Percentiles rank a stretch among this genome's conserved stretches.
phyloP scores from a whole-genome alignment of 2,888 invertebrate genomes.

The Gandaritis pyraliata region DNA sequence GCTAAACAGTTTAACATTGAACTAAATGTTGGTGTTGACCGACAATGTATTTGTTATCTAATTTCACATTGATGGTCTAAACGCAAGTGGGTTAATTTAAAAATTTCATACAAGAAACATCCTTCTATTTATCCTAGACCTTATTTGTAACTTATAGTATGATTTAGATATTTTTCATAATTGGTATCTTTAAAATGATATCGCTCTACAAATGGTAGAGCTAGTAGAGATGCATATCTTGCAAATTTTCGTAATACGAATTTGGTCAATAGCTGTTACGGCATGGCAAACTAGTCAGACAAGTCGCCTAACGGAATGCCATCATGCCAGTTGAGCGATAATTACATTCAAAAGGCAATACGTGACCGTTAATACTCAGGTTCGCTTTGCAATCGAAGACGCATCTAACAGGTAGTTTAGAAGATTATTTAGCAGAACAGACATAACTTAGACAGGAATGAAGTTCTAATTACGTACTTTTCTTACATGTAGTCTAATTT shows the following conservation, averaged over 20 bases:
- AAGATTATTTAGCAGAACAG: no score
- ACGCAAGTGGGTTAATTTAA: neutral
- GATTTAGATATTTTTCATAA: no score
- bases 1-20: slow-evolving; percentile 24
- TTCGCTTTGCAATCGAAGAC: slow-evolving; percentile 5
- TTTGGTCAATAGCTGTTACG: slow-evolving; percentile 37
- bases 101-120: no score
- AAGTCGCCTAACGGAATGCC: slow-evolving; percentile 39
- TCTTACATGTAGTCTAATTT: no score
- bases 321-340: slow-evolving; percentile 30
- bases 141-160: no score
- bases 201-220: neutral
- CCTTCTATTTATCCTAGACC: no score
- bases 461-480: neutral
- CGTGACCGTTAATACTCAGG: slow-evolving; percentile 21
- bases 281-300: slow-evolving; percentile 32
- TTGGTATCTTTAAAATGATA: no score
- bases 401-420: no score
- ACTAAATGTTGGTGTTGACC: no score
- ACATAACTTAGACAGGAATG: no score
- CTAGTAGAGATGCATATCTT: slow-evolving; percentile 19
- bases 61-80: neutral
- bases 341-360: slow-evolving; percentile 32
- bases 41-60: slow-evolving; percentile 2
- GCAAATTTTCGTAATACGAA: slow-evolving; percentile 33